These are phyloP conservation scores for Ivindomyrus marchei DNA, from an alignment of 2,113 vertebrate genomes.

Conservation along the genomic window DNA sequence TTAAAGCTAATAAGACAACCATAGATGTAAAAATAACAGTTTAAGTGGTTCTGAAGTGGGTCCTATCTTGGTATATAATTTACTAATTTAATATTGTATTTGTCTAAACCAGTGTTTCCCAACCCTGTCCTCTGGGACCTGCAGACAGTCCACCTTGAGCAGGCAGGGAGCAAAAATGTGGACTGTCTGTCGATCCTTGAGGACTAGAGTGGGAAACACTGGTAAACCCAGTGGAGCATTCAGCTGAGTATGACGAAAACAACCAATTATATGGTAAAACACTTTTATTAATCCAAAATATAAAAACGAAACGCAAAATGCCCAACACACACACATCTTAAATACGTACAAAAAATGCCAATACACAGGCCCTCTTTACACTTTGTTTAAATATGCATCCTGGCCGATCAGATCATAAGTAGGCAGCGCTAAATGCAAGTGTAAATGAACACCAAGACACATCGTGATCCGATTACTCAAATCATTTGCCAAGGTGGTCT, in stretches of 20 bases:
- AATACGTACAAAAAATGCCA: not conserved
- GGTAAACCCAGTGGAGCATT: not conserved
- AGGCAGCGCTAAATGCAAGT: not conserved
- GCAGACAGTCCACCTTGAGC: not conserved
- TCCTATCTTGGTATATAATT: not conserved
- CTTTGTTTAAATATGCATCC: not conserved
- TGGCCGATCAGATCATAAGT: not conserved
- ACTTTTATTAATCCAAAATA: not conserved
- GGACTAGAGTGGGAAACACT: not conserved
- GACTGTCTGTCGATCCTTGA: not conserved
- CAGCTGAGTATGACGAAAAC: not conserved
- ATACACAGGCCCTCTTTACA: not conserved
- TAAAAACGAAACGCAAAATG: not conserved
- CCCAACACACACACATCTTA: not conserved
- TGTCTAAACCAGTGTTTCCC: not conserved
- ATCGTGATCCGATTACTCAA: not conserved
- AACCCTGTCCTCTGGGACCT: not conserved
- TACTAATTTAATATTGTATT: not conserved
- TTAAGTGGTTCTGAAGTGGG: not conserved
- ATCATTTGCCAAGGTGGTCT: not conserved
- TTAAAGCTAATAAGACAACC: not conserved
- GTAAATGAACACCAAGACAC: not conserved
- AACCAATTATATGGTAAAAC: not conserved
- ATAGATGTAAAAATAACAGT: not conserved
- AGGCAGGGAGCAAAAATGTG: not conserved